These are phyloP conservation scores for Emesis castigata DNA, from an alignment of 2,888 invertebrate genomes.

Conservation along the genomic window DNA sequence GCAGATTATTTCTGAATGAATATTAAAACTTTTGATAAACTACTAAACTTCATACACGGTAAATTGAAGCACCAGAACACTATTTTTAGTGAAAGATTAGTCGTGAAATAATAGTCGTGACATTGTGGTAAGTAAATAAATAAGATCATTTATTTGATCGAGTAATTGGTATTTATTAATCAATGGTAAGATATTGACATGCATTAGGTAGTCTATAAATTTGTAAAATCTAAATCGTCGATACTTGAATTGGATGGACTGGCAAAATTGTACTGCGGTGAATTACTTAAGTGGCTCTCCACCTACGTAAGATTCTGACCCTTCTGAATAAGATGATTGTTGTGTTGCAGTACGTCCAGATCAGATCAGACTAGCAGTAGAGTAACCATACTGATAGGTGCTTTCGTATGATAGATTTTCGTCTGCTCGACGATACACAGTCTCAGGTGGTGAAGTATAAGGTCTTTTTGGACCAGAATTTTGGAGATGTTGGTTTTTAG, in stretches of 20 bases:
- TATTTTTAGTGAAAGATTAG: slow-evolving; percentile 45
- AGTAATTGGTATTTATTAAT: not conserved
- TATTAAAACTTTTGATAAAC: slow-evolving; percentile 47
- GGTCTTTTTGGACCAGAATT: not conserved
- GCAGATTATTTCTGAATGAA: slow-evolving; percentile 51
- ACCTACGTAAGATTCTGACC: slow-evolving; percentile 18
- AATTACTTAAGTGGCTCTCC: slow-evolving; percentile 13
- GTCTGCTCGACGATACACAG: no score
- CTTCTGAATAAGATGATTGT: slow-evolving; percentile 32
- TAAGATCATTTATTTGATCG: not conserved
- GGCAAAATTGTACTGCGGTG: slow-evolving; percentile 17
- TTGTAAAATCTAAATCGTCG: slow-evolving; percentile 55
- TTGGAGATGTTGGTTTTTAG: slow-evolving; percentile 44
- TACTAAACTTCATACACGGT: slow-evolving; percentile 35
- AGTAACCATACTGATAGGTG: slow-evolving; percentile 23
- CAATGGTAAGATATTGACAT: slow-evolving; percentile 13
- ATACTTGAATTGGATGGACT: slow-evolving; percentile 41
- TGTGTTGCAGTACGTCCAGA: slow-evolving; percentile 36
- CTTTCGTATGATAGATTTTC: no score
- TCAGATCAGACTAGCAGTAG: slow-evolving; percentile 64
- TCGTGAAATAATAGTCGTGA: slow-evolving; percentile 48
- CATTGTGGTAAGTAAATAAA: slow-evolving; percentile 51
- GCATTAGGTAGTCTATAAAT: slow-evolving; percentile 30
- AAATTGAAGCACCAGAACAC: slow-evolving; percentile 47
- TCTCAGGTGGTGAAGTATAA: no score